Evolutionary conservation across 2,797 vertebrate genomes (phyloP), one percentile per base, ranked within the genome.

Genomic region (Aratinga solstitialis): DNA sequence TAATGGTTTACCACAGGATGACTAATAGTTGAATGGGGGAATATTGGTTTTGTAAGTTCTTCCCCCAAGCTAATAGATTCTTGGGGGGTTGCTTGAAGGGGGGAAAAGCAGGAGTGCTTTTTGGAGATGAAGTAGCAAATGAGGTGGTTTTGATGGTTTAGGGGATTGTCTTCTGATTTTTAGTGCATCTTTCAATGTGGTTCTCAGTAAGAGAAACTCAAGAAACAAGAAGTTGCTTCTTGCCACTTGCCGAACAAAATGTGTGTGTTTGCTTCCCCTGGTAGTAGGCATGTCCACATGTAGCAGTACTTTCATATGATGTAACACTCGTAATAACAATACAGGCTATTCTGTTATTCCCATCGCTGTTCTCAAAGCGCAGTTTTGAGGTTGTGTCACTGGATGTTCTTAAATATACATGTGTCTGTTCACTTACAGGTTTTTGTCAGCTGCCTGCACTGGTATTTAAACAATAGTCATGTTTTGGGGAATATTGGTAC

Each of bases 261-360:
- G 0, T 1, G 5, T 2, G 9, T 6, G 38, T 15, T 59, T 67
- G 36, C 24, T 26, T 13, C 1, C 45, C 9, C 6, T 13, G 5
- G 3, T 54, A 58, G 3, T 47, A 53, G 24, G 18, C 29, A 22
- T 17, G 89, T 36, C 40, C 4, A 2, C 58, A 18, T 13, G 43
- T 50, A 24, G 32, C 34, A 53, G 29, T 26, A 4, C 53, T 89
- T 89, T 65, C 16, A 5, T 71, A 22, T 24, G 6, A 17, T 69
- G 2, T 2, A 79, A 58, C 7, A 9, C 42, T 82, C 2, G 7
- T 20, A 36, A 22, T 26, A 68, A 50, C 22, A 38, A 16, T 78
- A 22, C 29, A 75, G 79, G 48, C 77, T 92, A 56, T 88, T 82
- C 29, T 36, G 45, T 75, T 92, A 59, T 91, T 82, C 24, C 34